Percentiles rank a stretch among this genome's conserved stretches.
phyloP scores from a whole-genome alignment of 2,113 vertebrate genomes.

The Harpagus bidentatus region DNA sequence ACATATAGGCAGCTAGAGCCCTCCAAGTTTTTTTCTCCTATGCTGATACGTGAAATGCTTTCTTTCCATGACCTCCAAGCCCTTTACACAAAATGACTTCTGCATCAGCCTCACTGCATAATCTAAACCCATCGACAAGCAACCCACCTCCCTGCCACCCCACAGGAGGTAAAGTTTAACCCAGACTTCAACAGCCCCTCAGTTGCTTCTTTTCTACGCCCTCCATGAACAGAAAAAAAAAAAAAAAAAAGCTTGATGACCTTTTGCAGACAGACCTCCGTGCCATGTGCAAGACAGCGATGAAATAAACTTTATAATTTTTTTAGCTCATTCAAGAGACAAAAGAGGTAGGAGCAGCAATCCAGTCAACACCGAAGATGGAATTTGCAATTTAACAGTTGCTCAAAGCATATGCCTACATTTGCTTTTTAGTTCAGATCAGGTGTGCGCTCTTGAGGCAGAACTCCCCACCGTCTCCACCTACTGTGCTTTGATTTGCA shows the following conservation, averaged over 20 bases:
- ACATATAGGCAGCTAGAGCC: background rate
- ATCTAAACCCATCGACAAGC: background rate
- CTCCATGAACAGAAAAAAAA: background rate
- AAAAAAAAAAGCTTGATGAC: background rate
- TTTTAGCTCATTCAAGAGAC: background rate
- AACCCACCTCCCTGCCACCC: background rate
- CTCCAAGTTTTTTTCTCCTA: background rate
- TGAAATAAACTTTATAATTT: background rate
- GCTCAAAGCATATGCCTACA: background rate
- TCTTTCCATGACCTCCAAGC: background rate
- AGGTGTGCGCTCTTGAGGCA: background rate
- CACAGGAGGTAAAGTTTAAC: background rate
- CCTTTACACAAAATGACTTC: background rate
- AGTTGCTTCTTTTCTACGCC: background rate
- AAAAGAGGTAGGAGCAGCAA: background rate
- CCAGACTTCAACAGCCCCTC: background rate
- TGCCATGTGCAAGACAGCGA: background rate
- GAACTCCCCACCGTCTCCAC: background rate
- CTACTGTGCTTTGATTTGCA: background rate
- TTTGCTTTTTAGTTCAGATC: background rate
- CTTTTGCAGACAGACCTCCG: background rate
- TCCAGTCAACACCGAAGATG: background rate
- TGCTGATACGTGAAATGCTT: background rate
- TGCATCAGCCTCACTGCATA: background rate
- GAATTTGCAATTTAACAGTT: background rate